Base-by-base conservation (phyloP, 2,113 vertebrate species). In the Holacanthus passer region DNA sequence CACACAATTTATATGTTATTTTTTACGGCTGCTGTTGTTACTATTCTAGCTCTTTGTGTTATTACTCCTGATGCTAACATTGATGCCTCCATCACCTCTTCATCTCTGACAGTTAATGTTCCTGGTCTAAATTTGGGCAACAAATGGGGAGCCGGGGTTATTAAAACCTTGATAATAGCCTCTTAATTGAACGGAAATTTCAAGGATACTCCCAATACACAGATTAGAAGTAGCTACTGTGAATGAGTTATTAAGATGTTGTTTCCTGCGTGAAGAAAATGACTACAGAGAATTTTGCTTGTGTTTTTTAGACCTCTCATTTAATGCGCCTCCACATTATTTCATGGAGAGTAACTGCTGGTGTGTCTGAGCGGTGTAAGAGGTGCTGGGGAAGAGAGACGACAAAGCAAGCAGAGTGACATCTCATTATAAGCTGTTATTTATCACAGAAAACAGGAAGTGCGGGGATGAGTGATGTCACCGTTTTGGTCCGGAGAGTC, bases 381-480 rank as follows among this genome's bases (percentile, higher is more conserved):
- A 47, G 32, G 24, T 7, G 13, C 48, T 19, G 67, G 5, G 59
- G 13, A 29, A 47, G 35, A n/a, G 55, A 48, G 31, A 11, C 1
- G 20, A 32, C 17, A n/a, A 29, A 32, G 56, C 60, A 7, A 5
- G 62, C n/a, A 7, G 73, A 87, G 70, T 81, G 79, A 77, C 78
- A 52, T 62, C 52, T 81, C 55, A 73, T 75, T 66, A 79, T 17
- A 9, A 70, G 64, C 53, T 59, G 48, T 37, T 37, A 31, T 79
- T 79, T 48, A 41, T 73, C 48, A 56, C 65, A 68, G 65, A 64
- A 81, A 81, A 53, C 39, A 60, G 27, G 75, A 77, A 41, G 74
- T 22, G 55, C 1, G 6, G 13, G 11, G 60, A 45, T 14, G n/a
- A 47, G 47, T 24, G 50, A 74, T 52, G 75, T 55, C 67, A 39